A percentile compares a stretch with the other conserved stretches of the same genome.
Conservation (phyloP, 1,140 invertebrate genomes). For the Callitettix versicolor region DNA sequence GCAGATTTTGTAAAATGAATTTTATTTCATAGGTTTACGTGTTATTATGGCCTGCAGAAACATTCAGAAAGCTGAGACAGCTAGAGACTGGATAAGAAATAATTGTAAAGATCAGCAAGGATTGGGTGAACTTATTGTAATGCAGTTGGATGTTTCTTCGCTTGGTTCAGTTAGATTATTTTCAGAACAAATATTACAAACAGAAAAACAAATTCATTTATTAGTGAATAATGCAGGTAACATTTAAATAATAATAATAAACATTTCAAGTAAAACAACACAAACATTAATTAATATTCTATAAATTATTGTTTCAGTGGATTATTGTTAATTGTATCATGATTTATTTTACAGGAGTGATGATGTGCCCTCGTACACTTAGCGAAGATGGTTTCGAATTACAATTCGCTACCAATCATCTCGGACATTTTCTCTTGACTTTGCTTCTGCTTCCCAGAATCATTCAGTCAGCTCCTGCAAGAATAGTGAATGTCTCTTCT, state of each 20-base stretch:
- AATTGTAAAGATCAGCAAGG: slow-evolving; percentile 5
- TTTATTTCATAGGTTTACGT: slow-evolving; percentile 28
- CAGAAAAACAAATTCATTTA: slow-evolving; percentile 24
- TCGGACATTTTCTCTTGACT: slow-evolving; percentile 79
- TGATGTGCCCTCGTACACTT: slow-evolving; percentile 24
- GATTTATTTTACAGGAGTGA: slow-evolving; percentile 23
- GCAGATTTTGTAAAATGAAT: too few species aligned
- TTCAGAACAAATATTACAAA: slow-evolving; percentile 19
- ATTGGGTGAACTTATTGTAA: slow-evolving; percentile 41
- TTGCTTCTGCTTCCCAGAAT: slow-evolving; percentile 57
- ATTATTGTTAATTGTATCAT: too few species aligned
- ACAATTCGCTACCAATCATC: slow-evolving; percentile 65
- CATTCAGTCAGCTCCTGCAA: slow-evolving; percentile 44
- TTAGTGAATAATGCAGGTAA: slow-evolving; percentile 31
- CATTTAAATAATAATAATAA: too few species aligned
- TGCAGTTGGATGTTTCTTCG: slow-evolving; percentile 58
- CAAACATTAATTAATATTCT: too few species aligned
- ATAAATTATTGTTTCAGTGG: too few species aligned
- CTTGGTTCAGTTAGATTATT: slow-evolving; percentile 34
- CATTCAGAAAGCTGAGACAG: slow-evolving; percentile 30
- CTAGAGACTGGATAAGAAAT: slow-evolving; percentile 29
- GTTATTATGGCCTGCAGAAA: slow-evolving; percentile 37
- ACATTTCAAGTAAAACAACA: too few species aligned
- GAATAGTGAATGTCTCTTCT: slow-evolving; percentile 60
- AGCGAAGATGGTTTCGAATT: slow-evolving; percentile 72